Conservation (phyloP, 2,797 vertebrate genomes). For the Microctenopoma lineatum region DNA sequence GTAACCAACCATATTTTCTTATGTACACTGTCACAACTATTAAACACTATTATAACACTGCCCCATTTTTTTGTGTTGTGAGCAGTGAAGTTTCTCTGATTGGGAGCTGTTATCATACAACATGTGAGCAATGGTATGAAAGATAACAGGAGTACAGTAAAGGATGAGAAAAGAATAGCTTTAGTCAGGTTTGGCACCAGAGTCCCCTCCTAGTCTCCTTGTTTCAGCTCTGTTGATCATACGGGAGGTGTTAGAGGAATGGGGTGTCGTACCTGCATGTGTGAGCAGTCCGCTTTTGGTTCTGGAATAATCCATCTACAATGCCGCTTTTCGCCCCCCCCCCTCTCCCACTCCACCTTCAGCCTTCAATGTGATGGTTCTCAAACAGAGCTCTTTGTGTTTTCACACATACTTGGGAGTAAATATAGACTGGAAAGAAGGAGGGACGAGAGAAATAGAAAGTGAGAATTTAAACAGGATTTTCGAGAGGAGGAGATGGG, state of each 20-base stretch:
- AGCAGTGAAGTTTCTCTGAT: not conserved
- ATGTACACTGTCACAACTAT: too few relatives aligned
- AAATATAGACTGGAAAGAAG: slow-evolving; percentile 38
- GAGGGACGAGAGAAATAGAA: slow-evolving; percentile 36
- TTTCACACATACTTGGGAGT: slow-evolving; percentile 36
- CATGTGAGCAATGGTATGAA: slow-evolving; percentile 18
- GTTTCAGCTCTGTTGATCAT: slow-evolving; percentile 91
- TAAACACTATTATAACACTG: too few relatives aligned
- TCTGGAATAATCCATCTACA: slow-evolving; percentile 88
- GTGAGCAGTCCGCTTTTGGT: slow-evolving; percentile 76
- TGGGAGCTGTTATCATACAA: not conserved
- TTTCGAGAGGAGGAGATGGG: slow-evolving; percentile 7
- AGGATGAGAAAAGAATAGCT: slow-evolving; percentile 64
- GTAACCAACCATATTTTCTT: not conserved
- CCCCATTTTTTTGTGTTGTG: not conserved
- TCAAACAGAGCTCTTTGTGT: slow-evolving; percentile 83
- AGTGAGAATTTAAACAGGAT: slow-evolving; percentile 37
- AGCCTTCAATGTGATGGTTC: slow-evolving; percentile 83
- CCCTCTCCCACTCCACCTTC: slow-evolving; percentile 62
- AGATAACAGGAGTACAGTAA: slow-evolving; percentile 55
- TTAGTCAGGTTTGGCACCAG: slow-evolving; percentile 87
- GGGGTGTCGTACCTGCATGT: slow-evolving; percentile 84
- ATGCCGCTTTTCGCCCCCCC: slow-evolving; percentile 43
- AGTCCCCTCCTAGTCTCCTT: slow-evolving; percentile 83
- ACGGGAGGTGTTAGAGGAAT: slow-evolving; percentile 78